A percentile compares a stretch with the other conserved stretches of the same genome.
These are phyloP conservation scores for Eulemur coronatus DNA, from an alignment of 2,797 vertebrate genomes.

Conservation along the genomic window DNA sequence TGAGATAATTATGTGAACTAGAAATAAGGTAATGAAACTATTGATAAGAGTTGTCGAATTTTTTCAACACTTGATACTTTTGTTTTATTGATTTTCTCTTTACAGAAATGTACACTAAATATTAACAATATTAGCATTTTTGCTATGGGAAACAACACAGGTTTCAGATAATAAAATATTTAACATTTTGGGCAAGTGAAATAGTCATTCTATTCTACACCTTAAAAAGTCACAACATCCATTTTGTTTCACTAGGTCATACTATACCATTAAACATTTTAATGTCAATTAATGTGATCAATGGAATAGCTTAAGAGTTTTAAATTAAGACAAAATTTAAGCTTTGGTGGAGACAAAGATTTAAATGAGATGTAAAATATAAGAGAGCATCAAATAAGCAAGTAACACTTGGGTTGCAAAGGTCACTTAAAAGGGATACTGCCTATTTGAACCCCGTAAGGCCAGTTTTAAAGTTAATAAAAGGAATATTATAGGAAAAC, in stretches of 20 bases:
- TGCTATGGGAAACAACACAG: conserved; percentile 68
- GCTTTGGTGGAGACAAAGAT: conserved; percentile 72
- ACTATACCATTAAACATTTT: conserved; percentile 47
- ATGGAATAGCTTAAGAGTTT: conserved; percentile 66
- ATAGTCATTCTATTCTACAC: conserved; percentile 31
- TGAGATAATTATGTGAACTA: conserved; percentile 74
- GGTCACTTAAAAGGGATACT: conserved; percentile 89
- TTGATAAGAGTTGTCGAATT: conserved; percentile 68
- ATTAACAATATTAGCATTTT: conserved; percentile 85
- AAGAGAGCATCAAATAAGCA: conserved; percentile 83
- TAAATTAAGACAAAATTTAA: conserved; percentile 77
- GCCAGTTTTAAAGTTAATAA: conserved; percentile 86
- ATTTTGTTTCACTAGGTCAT: conserved; percentile 26
- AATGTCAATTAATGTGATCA: conserved; percentile 58
- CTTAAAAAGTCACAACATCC: conserved; percentile 33
- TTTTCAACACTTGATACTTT: conserved; percentile 73
- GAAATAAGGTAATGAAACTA: conserved; percentile 74
- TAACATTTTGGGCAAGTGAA: conserved; percentile 7
- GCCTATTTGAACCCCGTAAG: conserved; percentile 87
- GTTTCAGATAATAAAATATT: conserved; percentile 18
- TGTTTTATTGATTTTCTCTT: conserved; percentile 68
- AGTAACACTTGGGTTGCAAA: conserved; percentile 90
- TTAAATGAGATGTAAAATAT: conserved; percentile 75
- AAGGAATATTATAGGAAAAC: conserved; percentile 86
- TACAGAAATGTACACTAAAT: conserved; percentile 83